Evolutionary conservation across 2,888 invertebrate species (phyloP), one percentile per base, ranked within the genome.

Genomic region (Aricia artaxerxes): DNA sequence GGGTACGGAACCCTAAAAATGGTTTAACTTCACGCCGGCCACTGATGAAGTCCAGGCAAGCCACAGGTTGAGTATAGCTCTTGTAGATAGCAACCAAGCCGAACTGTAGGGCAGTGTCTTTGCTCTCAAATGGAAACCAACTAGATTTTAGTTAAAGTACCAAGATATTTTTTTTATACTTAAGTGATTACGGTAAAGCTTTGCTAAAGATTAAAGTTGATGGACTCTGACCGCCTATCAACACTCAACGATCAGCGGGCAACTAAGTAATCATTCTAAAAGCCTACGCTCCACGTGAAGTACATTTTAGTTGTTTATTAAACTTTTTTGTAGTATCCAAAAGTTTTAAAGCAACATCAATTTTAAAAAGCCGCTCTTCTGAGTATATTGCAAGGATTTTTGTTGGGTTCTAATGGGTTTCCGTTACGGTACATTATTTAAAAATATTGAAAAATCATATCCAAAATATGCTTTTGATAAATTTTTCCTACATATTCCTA

Each of bases 261-360:
- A 35, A 69, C 69, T 69, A 69, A 69, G 69, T 35, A 69, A 69
- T 69, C 69, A 69, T 11, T 35, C 35, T 69, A 61, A 61, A 61
- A 35, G 69, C 69, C 35, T 69, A 2, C 35, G 35, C 13, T 35
- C 35, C 31, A 69, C 69, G 11, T 35, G 35, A 35, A 69, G 69
- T 69, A 69, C 69, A 69, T 69, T 35, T 35, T 69, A 69, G 69
- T 69, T 69, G 69, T 31, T 11, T 35, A 69, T n/a, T 7, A 61
- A 61, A 61, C 61, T 57, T 61, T 61, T 61, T 61, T 61, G 61
- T 69, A 69, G 9, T 69, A 11, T 69, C 7, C 69, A 13, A 35
- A 69, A 69, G 69, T 35, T 35, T 35, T 35, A 35, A 13, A 31
- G 11, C 69, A 69, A 69, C 35, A 35, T 35, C 31, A 24, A 9